These are phyloP conservation scores for Ladona fulva DNA, from an alignment of 1,140 invertebrate genomes.

Conservation along the genomic window DNA sequence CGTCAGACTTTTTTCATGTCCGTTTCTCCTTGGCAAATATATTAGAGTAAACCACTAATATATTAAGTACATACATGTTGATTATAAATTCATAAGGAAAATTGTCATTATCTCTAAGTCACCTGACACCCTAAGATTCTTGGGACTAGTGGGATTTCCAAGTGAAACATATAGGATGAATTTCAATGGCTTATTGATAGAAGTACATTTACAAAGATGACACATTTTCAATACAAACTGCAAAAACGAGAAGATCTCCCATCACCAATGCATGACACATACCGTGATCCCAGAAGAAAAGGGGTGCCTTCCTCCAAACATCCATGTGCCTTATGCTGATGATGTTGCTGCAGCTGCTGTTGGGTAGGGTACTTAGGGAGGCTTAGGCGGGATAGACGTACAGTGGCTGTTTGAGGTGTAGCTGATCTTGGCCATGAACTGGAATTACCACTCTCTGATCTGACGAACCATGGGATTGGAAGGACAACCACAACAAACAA, in stretches of 20 bases:
- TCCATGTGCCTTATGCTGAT: neutral
- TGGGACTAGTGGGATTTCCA: too few species aligned
- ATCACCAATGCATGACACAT: neutral
- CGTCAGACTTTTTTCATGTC: too few species aligned
- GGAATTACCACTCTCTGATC: conserved; percentile 16
- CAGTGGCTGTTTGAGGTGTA: conserved; percentile 11
- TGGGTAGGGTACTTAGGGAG: conserved; percentile 12
- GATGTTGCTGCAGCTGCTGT: neutral
- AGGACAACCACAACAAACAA: conserved; percentile 11
- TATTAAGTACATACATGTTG: too few species aligned
- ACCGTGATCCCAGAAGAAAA: neutral
- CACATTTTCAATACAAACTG: too few species aligned
- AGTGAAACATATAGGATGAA: too few species aligned
- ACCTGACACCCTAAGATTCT: too few species aligned
- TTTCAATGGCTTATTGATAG: too few species aligned
- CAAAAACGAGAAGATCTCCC: neutral
- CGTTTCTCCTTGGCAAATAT: too few species aligned
- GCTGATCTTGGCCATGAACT: conserved; percentile 8
- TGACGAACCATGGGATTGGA: neutral
- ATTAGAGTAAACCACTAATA: too few species aligned
- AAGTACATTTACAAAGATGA: too few species aligned
- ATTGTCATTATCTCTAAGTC: too few species aligned
- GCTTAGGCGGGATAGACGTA: conserved; percentile 8
- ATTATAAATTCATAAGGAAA: too few species aligned
- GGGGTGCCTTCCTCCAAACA: neutral